phyloP scores from a whole-genome alignment of 2,888 invertebrate genomes.

The Leptinotarsa tumamoca region DNA sequence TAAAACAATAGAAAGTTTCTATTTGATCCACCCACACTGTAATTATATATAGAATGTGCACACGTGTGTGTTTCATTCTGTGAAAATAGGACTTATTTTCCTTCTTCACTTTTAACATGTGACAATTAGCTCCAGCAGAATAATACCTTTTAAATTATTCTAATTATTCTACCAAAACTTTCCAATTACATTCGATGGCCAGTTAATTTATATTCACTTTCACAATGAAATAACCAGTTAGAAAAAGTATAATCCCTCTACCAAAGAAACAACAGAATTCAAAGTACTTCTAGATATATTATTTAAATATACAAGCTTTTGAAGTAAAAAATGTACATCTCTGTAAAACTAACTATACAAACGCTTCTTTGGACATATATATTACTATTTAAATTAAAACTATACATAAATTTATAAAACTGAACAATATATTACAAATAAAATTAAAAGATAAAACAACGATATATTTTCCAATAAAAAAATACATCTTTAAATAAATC shows the following conservation, averaged over 20 bases:
- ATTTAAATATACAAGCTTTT: slow-evolving; percentile 65
- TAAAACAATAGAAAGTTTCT: no score
- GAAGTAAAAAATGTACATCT: slow-evolving; percentile 65
- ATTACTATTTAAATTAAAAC: slow-evolving; percentile 63
- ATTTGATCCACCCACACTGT: no score
- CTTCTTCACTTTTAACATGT: no score
- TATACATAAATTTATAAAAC: slow-evolving; percentile 62
- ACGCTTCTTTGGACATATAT: slow-evolving; percentile 65
- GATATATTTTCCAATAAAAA: slow-evolving; percentile 62
- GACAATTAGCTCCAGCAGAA: no score
- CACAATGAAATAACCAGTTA: neutral
- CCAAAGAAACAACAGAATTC: neutral
- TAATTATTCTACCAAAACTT: no score
- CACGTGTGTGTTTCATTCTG: no score
- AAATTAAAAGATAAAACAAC: slow-evolving; percentile 64
- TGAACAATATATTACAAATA: slow-evolving; percentile 61
- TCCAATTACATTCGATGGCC: no score
- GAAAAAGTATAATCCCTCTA: neutral
- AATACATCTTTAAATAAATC: slow-evolving; percentile 60
- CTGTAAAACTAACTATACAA: slow-evolving; percentile 58
- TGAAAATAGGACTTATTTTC: no score
- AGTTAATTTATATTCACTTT: neutral
- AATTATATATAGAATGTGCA: no score
- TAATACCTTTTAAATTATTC: no score
- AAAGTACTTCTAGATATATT: slow-evolving; percentile 55